Evolutionary conservation across 2,888 invertebrate genomes (phyloP).

Genomic region (Temnothorax rugatulus): DNA sequence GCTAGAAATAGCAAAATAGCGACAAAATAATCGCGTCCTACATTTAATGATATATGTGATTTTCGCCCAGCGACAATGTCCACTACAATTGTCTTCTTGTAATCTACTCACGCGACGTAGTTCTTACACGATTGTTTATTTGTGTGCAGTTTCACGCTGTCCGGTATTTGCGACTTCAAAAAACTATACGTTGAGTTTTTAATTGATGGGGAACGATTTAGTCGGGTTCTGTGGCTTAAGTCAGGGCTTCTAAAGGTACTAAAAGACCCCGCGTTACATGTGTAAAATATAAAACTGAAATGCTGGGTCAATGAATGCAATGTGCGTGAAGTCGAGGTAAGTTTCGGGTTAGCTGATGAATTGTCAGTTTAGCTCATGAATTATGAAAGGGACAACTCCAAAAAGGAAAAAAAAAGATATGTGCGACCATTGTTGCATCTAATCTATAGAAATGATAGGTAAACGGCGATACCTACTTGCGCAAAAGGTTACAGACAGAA

Average conservation of each 20-base stretch:
- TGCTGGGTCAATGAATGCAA: constrained; percentile 67
- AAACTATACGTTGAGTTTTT: not conserved
- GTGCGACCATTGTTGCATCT: constrained; percentile 29
- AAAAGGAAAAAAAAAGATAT: constrained; percentile 17
- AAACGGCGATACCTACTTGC: not conserved
- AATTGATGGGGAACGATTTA: not conserved
- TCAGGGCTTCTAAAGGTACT: not conserved
- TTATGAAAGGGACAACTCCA: constrained; percentile 50
- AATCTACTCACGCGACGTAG: not conserved
- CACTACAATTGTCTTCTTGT: constrained; percentile 13
- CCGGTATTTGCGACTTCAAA: not conserved
- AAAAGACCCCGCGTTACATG: not conserved
- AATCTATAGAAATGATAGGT: constrained; percentile 27
- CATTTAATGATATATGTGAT: constrained; percentile 10
- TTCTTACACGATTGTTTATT: constrained; percentile 13
- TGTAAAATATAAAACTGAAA: constrained; percentile 37
- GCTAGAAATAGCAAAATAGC: constrained; percentile 38
- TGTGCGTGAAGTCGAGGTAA: constrained; percentile 61
- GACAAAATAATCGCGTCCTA: constrained; percentile 22
- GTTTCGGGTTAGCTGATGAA: constrained; percentile 47
- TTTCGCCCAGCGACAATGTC: not conserved
- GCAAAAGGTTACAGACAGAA: not conserved
- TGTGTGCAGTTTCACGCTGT: not conserved
- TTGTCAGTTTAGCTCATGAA: constrained; percentile 57
- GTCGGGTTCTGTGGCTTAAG: not conserved